Evolutionary conservation across 2,113 vertebrate genomes (phyloP).

Genomic region (Corythaixoides concolor): DNA sequence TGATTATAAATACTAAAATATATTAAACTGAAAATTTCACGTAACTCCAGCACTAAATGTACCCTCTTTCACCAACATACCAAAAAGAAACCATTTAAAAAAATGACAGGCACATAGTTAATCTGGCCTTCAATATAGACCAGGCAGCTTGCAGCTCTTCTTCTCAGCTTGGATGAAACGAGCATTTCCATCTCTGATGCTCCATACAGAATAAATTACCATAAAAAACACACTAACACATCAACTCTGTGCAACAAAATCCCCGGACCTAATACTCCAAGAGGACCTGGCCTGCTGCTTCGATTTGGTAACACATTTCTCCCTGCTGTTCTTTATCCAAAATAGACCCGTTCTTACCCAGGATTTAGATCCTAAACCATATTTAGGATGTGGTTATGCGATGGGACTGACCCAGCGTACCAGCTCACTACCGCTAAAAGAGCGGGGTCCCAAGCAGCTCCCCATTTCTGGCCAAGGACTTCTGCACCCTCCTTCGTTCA

Average conservation of each 20-base stretch:
- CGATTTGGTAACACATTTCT: accelerated
- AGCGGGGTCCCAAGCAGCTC: neutral
- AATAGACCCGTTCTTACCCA: accelerated
- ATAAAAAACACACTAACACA: accelerated
- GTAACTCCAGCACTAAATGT: accelerated
- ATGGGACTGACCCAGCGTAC: neutral
- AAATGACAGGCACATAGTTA: accelerated
- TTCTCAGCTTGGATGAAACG: neutral
- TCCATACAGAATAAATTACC: accelerated
- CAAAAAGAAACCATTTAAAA: accelerated
- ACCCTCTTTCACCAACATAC: neutral
- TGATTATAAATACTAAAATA: accelerated
- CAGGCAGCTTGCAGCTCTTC: neutral
- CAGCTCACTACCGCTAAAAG: neutral
- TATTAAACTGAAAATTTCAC: neutral
- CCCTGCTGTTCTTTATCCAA: neutral
- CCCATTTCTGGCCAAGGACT: neutral
- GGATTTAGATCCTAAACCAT: neutral
- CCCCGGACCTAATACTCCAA: accelerated
- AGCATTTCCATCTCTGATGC: accelerated
- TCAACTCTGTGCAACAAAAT: accelerated
- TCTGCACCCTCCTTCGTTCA: neutral
- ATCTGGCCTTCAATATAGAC: accelerated
- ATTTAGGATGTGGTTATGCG: neutral
- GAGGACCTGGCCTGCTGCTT: neutral